Percentiles rank a stretch among this genome's conserved stretches.
These are phyloP conservation scores for Cynodonichthys magdalenae DNA, from an alignment of 2,797 vertebrate genomes.

Conservation along the genomic window DNA sequence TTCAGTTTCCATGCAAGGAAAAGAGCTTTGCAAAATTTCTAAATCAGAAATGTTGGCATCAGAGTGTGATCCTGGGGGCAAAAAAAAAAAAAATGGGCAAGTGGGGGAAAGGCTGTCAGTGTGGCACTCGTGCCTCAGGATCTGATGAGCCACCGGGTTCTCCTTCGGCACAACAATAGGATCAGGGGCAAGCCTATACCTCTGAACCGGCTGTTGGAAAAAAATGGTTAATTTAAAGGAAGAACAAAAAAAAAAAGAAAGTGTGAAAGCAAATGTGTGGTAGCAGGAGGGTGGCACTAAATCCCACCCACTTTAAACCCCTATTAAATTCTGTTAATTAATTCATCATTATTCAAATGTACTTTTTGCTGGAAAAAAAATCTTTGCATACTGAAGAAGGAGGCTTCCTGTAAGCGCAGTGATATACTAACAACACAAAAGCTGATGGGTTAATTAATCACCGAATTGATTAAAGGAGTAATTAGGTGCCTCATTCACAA, in stretches of 20 bases:
- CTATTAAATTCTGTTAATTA: slow-evolving; percentile 77
- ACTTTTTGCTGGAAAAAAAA: slow-evolving; percentile 60
- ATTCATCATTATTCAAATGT: slow-evolving; percentile 80
- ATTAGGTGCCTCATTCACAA: slow-evolving; percentile 75
- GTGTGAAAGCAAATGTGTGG: slow-evolving; percentile 63
- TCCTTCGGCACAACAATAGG: slow-evolving; percentile 72
- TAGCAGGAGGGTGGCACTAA: slow-evolving; percentile 71
- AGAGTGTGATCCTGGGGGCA: slow-evolving; percentile 57
- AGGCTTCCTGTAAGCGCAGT: slow-evolving; percentile 63
- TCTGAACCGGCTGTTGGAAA: slow-evolving; percentile 52
- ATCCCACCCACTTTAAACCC: slow-evolving; percentile 80
- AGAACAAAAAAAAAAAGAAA: slow-evolving; percentile 6
- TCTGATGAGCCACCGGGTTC: slow-evolving; percentile 70
- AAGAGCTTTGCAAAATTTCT: slow-evolving; percentile 78
- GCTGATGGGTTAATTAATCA: slow-evolving; percentile 77
- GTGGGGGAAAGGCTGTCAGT: slow-evolving; percentile 39
- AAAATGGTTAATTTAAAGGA: slow-evolving; percentile 10
- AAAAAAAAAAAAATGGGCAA: slow-evolving; percentile 26
- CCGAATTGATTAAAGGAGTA: slow-evolving; percentile 73
- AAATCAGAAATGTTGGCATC: slow-evolving; percentile 78
- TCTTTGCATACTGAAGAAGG: slow-evolving; percentile 59
- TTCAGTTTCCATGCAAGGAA: slow-evolving; percentile 64
- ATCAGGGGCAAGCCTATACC: slow-evolving; percentile 52
- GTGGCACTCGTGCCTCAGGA: slow-evolving; percentile 65
- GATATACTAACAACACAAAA: slow-evolving; percentile 77